Evolutionary conservation across 2,797 vertebrate species (phyloP).

Genomic region (Glyptemys insculpta): DNA sequence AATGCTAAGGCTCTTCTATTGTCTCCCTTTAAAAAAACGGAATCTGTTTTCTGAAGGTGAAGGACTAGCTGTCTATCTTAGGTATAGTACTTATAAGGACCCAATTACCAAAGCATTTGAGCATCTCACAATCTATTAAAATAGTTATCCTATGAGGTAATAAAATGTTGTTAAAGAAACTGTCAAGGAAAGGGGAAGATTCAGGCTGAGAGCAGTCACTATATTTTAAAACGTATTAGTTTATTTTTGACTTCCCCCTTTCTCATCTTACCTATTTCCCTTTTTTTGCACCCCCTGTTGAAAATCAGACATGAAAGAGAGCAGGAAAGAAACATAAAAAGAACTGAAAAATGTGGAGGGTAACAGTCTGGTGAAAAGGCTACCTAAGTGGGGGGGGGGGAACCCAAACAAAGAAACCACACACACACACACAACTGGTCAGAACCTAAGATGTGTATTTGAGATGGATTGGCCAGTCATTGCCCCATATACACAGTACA

Average conservation of each 20-base stretch:
- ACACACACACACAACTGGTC: background rate
- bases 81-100: background rate
- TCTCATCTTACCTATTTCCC: background rate
- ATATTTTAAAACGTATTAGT: background rate
- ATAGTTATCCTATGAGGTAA: background rate
- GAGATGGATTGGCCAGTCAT: too few species aligned
- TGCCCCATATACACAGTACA: background rate
- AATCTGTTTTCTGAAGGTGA: background rate
- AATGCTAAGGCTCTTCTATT: background rate
- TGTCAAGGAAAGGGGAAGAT: background rate
- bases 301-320: background rate
- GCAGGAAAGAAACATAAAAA: background rate
- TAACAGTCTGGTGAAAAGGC: background rate
- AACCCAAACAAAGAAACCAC: background rate
- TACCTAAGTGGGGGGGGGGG: background rate
- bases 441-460: background rate
- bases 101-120: background rate
- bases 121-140: background rate
- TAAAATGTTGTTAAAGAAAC: background rate
- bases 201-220: background rate
- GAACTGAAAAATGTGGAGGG: background rate
- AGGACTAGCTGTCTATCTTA: accelerated
- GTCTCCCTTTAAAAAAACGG: background rate
- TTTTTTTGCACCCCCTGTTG: background rate
- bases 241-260: background rate